phyloP scores from a whole-genome alignment of 2,113 vertebrate species.

The Megaceryle torquata region DNA sequence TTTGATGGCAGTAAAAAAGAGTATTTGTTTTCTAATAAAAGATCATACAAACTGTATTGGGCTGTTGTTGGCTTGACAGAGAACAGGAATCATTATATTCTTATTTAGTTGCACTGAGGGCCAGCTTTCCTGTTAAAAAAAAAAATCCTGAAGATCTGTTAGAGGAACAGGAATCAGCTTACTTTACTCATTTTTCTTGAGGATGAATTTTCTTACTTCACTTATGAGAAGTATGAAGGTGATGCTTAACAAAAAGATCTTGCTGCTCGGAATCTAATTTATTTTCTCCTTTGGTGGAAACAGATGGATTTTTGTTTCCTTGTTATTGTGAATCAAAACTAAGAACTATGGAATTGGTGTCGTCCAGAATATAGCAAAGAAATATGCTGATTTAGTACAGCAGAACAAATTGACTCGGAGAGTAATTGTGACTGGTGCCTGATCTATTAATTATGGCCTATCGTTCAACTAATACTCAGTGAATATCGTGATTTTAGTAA shows the following conservation, averaged over 20 bases:
- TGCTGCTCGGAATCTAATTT: neutral
- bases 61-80: neutral
- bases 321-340: neutral
- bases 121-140: neutral
- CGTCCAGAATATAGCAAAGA: neutral
- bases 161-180: neutral
- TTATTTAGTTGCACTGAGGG: neutral
- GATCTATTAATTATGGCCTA: conserved; percentile 16
- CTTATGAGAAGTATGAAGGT: neutral
- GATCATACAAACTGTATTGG: neutral
- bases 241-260: neutral
- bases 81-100: neutral
- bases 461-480: neutral
- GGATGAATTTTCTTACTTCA: neutral
- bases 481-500: conserved; percentile 6
- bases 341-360: neutral
- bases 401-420: neutral
- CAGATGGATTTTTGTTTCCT: conserved; percentile 15
- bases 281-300: neutral
- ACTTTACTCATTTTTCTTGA: neutral
- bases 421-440: neutral
- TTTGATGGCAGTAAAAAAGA: neutral
- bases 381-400: neutral
- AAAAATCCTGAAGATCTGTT: neutral
- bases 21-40: neutral